Base-by-base conservation (phyloP, 1,140 invertebrate species). In the Lanistes nyassanus region DNA sequence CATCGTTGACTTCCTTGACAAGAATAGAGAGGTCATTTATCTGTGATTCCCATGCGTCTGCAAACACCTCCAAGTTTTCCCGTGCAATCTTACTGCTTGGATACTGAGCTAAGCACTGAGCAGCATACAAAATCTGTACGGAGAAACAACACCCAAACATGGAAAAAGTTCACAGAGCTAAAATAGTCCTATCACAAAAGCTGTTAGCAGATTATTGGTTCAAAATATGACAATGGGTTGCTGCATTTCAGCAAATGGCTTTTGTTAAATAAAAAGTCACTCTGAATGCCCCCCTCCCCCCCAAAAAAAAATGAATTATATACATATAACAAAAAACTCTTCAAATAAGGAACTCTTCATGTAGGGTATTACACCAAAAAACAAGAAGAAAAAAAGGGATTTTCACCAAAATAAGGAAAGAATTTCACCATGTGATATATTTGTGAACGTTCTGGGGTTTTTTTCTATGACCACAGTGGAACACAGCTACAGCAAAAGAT, bases 61-160 rank as follows among this genome's bases (percentile, higher is more conserved):
- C 93, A 89, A 99, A 99, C 66, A 98, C 96, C 91, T 99, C 97
- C 23, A 99, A 92, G 91, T 99, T 99, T 88, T 99, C 98, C 85
- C 97, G 94, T 47, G 97, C 96, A 75, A 98, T 98, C 90, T 98
- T 96, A 85, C 96, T 98, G 67, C 93, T 94, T 0, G 97, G 96
- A 91, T 98, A 94, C 85, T 94, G 93, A 74, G 94, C 95, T 65
- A 99, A 90, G 36, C 96, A 97, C 79, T 97, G 93, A 69, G 97
- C 96, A 37, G 98, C 96, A 74, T 95, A 95, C 75, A 98, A 93
- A 51, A 98, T 95, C 93, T 99, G 94, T 70, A 85, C 83, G 77
- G 75, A 29, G 34, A 70, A 74, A 37, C 36, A 68, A 55, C 53
- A 75, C 2, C 39, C 23, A 56, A 37, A 47, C 23, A 67, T 21